Conservation (phyloP, 2,113 vertebrate species). For the Pundamilia nyererei region DNA sequence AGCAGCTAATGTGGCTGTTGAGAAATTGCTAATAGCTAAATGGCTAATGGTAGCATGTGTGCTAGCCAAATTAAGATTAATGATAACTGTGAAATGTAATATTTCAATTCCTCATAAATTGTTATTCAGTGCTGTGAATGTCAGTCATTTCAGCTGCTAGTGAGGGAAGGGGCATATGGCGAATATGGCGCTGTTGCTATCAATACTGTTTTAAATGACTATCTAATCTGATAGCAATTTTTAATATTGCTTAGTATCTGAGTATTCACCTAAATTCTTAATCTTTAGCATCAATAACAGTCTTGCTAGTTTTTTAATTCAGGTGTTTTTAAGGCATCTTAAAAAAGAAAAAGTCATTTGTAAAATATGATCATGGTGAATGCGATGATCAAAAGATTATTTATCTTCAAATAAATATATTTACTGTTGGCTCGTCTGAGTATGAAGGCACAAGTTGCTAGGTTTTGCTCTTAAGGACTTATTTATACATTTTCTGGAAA, state of each 20-base stretch:
- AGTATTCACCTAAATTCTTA: not conserved
- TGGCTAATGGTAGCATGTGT: not conserved
- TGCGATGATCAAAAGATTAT: not conserved
- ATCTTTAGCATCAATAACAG: not conserved
- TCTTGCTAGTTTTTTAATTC: not conserved
- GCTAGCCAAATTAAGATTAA: not conserved
- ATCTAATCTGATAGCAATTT: not conserved
- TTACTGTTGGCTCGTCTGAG: not conserved
- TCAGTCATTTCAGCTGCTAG: not conserved
- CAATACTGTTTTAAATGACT: not conserved
- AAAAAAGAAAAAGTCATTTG: not conserved
- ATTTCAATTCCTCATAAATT: not conserved
- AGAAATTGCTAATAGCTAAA: not conserved
- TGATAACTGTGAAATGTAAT: not conserved
- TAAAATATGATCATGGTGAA: not conserved
- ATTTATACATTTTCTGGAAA: not conserved
- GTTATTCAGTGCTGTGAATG: not conserved
- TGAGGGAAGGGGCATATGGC: not conserved
- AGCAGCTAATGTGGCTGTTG: not conserved
- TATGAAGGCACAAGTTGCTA: not conserved
- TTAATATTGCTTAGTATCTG: not conserved
- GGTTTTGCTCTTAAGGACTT: not conserved
- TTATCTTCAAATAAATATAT: not conserved
- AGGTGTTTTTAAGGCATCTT: not conserved
- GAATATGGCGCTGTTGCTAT: not conserved